Evolutionary conservation across 2,113 vertebrate genomes (phyloP), one percentile per base, ranked within the genome.

Genomic region (Nothobranchius furzeri): DNA sequence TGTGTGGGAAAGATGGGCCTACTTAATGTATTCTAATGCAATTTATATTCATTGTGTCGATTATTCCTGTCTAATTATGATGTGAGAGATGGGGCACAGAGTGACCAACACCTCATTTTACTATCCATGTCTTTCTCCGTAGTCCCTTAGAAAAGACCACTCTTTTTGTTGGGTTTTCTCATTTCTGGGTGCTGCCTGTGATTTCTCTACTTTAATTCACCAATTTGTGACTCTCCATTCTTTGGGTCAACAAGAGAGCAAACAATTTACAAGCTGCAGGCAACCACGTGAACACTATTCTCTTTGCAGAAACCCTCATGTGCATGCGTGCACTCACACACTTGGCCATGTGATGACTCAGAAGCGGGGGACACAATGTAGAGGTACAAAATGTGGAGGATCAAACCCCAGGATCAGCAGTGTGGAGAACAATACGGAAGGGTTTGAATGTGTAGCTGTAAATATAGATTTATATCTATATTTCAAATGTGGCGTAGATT

Each of bases 1-100:
- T 72, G 75, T 78, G 81, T 78, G 69, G 71, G 72, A 60, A 55
- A 52, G 53, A 71, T 46, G 58, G 20, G 12, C 64, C 60, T 40
- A 43, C 59, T 69, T 71, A 70, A 80, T 87, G 47, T 83, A 80
- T 83, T 87, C 61, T 37, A 15, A 56, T 46, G 80, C 12, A 78
- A 86, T 85, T 87, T 76, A 50, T 63, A 79, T 79, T 83, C 69
- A 82, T 82, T 86, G 80, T 70, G 58, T 40, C 63, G 59, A 76
- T 83, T 75, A 70, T 42, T 57, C 9, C 46, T 49, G 43, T n/a
- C 59, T 79, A 73, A 81, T 86, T 81, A 60, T 60, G 66, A 69
- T 57, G 70, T 54, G n/a, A 35, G 43, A 51, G 52, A 59, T 59
- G 42, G 49, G 17, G 36, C 50, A 75, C 1, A 57, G 55, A 47